Percentiles rank a stretch among this genome's conserved stretches.
Conservation (phyloP, 2,888 invertebrate species). For the Hyposoter didymator region DNA sequence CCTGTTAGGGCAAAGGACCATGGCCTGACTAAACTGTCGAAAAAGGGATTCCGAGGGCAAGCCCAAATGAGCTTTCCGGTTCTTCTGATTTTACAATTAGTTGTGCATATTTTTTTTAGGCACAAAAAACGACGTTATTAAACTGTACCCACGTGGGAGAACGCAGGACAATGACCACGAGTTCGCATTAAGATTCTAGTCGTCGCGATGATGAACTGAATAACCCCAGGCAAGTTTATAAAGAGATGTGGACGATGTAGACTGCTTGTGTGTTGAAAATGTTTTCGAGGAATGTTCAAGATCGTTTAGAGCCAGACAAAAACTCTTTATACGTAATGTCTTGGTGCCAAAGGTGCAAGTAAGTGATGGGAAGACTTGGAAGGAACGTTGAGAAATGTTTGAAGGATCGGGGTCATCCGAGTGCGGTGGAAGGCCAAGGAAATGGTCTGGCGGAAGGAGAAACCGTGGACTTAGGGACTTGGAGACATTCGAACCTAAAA, state of each 20-base stretch:
- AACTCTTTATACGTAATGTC: background rate
- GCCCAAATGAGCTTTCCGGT: slow-evolving; percentile 5
- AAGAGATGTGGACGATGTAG: background rate
- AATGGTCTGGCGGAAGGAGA: slow-evolving; percentile 1
- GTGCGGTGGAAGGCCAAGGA: slow-evolving; percentile 8
- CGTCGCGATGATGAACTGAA: background rate
- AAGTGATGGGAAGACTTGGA: background rate
- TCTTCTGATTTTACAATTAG: background rate
- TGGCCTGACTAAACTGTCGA: background rate
- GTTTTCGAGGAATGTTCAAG: background rate
- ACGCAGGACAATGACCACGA: background rate
- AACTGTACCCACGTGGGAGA: background rate
- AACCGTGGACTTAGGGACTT: slow-evolving; percentile 8
- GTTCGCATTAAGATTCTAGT: background rate
- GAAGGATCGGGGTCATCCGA: background rate
- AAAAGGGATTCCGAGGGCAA: slow-evolving; percentile 4
- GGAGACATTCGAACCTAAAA: slow-evolving; percentile 3
- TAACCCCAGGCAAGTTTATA: background rate
- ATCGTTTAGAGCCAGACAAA: slow-evolving; percentile 3
- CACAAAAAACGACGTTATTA: background rate
- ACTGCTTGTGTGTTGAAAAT: background rate
- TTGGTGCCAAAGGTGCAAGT: background rate
- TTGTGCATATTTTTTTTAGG: background rate
- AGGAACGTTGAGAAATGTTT: background rate
- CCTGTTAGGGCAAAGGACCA: slow-evolving; percentile 20